phyloP scores from a whole-genome alignment of 2,888 invertebrate species.

The Mallateleia sp. region DNA sequence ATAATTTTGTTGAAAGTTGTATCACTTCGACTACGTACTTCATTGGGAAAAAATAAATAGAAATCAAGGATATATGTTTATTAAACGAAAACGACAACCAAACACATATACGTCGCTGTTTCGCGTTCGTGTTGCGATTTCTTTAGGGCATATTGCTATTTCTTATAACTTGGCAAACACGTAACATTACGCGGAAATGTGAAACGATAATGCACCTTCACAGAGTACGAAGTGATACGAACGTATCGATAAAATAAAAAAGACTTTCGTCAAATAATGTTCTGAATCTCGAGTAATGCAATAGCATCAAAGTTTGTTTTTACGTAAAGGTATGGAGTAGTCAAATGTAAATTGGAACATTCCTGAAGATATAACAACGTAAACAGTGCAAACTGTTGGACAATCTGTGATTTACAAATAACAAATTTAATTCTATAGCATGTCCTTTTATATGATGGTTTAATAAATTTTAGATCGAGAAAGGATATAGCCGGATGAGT shows the following conservation, averaged over 20 bases:
- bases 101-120: no score
- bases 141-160: neutral
- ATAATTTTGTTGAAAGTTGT: no score
- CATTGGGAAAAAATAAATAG: neutral
- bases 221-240: neutral
- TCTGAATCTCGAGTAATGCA: neutral
- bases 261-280: neutral
- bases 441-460: no score
- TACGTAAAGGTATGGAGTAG: no score
- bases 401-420: no score
- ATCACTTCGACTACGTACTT: neutral
- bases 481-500: no score
- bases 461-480: no score
- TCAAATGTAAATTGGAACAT: no score
- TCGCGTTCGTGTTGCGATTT: neutral
- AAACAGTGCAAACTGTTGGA: no score
- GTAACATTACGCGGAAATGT: neutral
- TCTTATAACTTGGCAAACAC: neutral
- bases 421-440: no score
- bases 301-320: neutral
- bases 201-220: neutral
- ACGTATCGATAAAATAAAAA: neutral
- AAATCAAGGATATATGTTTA: neutral
- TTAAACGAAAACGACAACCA: neutral
- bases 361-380: no score